Base-by-base conservation (phyloP, 2,888 invertebrate species). In the Aphodius sticticus region DNA sequence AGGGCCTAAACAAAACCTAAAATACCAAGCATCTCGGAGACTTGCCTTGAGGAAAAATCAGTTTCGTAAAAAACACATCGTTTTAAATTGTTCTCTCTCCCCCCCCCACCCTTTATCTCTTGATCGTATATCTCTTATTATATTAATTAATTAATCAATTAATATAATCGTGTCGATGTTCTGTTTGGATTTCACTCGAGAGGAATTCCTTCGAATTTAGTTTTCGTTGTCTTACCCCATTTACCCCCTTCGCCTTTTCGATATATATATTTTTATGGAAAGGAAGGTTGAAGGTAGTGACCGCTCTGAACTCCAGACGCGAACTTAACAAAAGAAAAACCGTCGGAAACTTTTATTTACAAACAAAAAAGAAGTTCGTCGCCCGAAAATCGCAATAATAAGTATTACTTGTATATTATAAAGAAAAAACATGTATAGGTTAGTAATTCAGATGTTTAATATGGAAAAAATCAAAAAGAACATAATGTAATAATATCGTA, bases 21-120 rank as follows among this genome's bases (percentile, higher is more conserved):
- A 26, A 26, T 26, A 26, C 53, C 53, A 53, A 53, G 53, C 53
- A 53, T 53, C 53, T 53, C 53, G 53, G 53, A 78, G 35, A 72
- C 12, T 72, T n/a, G 9, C 35, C 70, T 70, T 26, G 69, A 74
- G 16, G 69, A 16, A 74, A 26, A 26, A 26, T 36, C 86, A 86
- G 85, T 83, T 84, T 86, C 86, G 87, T 53, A 9, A 26, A 26
- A 26, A 53, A 53, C 53, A 53, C 7, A 53, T 53, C 12, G 26
- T 53, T 53, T 53, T 53, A 53, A 53, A 53, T 53, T 53, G 53
- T 53, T 53, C 38, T 38, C 38, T 53, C 53, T 3, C 4, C 12
- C 6, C 53, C 53, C 53, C 53, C 12, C 12, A 9, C 53, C 53
- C 53, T 12, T 9, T 53, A 53, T 53, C 53, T 53, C 53, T 53